Base-by-base conservation (phyloP, 1,140 invertebrate genomes). In the Lordiphosa stackelbergi region DNA sequence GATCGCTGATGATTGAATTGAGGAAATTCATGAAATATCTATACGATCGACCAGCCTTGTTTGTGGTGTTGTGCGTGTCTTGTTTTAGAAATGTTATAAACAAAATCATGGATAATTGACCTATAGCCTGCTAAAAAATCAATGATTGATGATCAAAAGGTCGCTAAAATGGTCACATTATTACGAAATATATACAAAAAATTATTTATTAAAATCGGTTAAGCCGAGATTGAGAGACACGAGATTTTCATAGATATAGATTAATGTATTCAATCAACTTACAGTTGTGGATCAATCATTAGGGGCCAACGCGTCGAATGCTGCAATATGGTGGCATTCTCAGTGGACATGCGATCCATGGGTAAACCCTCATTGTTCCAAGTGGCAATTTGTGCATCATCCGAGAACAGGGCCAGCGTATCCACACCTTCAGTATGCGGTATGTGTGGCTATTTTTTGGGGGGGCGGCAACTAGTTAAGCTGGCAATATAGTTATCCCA, bases 291-390 rank as follows among this genome's bases (percentile, higher is more conserved):
- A 89, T 98, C 97, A 69, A 99, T 97, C 90, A 98, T 97, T 4
- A 99, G 89, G 0, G 97, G 96, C 97, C 97, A 98, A 46, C 97
- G 90, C 36, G 95, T 92, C 1, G 96, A 96, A 87, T 95, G 96
- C 6, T 93, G 94, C 13, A 98, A 88, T 71, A 99, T 98, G 11
- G 95, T 96, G 10, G 97, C 97, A 88, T 99, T 99, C 89, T 98
- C 97, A 0, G 95, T 93, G 9, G 96, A 98, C 95, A 98, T 98
- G 45, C 93, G 90, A 86, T 98, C 97, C 59, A 92, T 94, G 7
- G 97, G 97, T 47, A 99, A 88, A 4, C 96, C 96, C 89, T 97
- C 95, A 87, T 98, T 98, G 81, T 98, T 97, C 97, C 97, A 98
- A 28, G 91, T 88, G 0, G 97, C 97, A 59, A 98, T 93, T 88